These are phyloP conservation scores for Rapana venosa DNA, from an alignment of 2,888 invertebrate species.

Conservation along the genomic window DNA sequence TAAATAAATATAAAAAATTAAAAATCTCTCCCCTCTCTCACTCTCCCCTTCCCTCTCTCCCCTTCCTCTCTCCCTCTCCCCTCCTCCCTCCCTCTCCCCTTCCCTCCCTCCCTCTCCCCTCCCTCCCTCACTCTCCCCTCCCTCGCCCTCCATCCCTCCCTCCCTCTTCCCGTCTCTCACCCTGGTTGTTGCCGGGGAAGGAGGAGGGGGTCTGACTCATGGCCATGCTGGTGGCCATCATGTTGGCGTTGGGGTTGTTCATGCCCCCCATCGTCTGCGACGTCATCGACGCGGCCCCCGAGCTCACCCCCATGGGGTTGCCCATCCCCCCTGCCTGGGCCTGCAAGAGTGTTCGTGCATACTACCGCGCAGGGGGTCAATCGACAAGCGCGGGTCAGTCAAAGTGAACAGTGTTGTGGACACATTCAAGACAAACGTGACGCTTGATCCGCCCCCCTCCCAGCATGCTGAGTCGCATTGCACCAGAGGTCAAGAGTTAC, in stretches of 20 bases:
- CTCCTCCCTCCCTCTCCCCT: neutral
- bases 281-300: slow-evolving; percentile 16
- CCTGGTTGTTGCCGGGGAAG: slow-evolving; percentile 18
- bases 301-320: slow-evolving; percentile 33
- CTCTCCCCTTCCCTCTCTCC: neutral
- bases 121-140: neutral
- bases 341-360: neutral
- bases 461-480: too few species aligned
- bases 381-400: too few species aligned
- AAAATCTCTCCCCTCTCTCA: neutral
- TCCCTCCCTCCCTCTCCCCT: neutral
- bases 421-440: too few species aligned
- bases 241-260: slow-evolving; percentile 28
- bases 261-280: slow-evolving; percentile 41
- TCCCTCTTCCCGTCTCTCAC: neutral
- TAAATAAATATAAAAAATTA: too few species aligned
- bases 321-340: slow-evolving; percentile 18
- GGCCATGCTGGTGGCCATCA: slow-evolving; percentile 25
- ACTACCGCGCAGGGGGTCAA: too few species aligned
- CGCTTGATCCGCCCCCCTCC: too few species aligned
- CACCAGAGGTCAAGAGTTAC: too few species aligned
- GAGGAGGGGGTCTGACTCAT: slow-evolving; percentile 41
- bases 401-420: too few species aligned
- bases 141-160: neutral
- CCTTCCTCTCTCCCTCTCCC: neutral